Percentiles rank a stretch among this genome's conserved stretches.
Evolutionary conservation across 2,888 invertebrate species (phyloP).

Genomic region (Allophyes oxyacanthae): DNA sequence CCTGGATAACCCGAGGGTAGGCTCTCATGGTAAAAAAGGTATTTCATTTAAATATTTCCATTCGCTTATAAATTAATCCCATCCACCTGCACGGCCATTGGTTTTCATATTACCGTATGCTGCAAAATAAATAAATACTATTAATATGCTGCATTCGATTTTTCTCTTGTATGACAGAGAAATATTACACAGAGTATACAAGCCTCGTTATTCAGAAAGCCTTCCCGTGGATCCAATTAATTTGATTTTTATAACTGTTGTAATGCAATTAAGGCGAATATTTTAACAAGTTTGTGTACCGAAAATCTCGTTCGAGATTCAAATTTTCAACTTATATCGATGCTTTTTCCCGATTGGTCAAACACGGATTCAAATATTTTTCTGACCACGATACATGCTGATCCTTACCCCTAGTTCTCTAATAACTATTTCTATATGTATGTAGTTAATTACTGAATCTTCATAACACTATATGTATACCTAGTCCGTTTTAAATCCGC

Average conservation of each 20-base stretch:
- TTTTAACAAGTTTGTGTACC: slow-evolving; percentile 42
- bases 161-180: slow-evolving; percentile 50
- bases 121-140: slow-evolving; percentile 69
- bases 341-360: slow-evolving; percentile 13
- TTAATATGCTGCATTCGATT: slow-evolving; percentile 57
- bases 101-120: slow-evolving; percentile 65
- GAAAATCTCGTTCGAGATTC: slow-evolving; percentile 12
- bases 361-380: no score
- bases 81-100: slow-evolving; percentile 57
- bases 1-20: no score
- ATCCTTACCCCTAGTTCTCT: no score
- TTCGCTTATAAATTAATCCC: slow-evolving; percentile 45
- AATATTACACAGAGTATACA: slow-evolving; percentile 44
- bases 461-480: background rate
- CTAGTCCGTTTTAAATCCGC: background rate
- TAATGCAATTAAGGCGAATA: slow-evolving; percentile 47
- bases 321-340: background rate
- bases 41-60: slow-evolving; percentile 4
- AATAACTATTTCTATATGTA: no score
- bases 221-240: slow-evolving; percentile 45
- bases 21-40: background rate
- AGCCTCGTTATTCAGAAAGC: slow-evolving; percentile 49
- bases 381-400: no score
- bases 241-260: slow-evolving; percentile 49
- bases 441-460: no score